Evolutionary conservation across 2,888 invertebrate genomes (phyloP).

Genomic region (Seira sanloemensis): DNA sequence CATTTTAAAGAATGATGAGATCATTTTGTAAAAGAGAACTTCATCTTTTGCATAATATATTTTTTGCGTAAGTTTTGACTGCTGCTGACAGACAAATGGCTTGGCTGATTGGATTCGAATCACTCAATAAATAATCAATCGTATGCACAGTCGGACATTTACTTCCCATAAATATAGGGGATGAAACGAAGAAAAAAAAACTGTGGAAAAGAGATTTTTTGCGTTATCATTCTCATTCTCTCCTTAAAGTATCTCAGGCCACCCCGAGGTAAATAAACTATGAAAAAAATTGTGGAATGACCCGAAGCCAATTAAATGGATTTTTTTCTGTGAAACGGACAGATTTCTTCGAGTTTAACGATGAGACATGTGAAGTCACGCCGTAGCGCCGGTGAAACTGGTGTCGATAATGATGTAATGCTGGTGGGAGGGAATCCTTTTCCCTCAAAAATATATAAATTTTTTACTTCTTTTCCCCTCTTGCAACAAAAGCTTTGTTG

Average conservation of each 20-base stretch:
- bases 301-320: neutral
- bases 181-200: neutral
- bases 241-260: slow-evolving; percentile 38
- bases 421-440: slow-evolving; percentile 43
- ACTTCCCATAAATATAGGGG: neutral
- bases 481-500: neutral
- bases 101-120: slow-evolving; percentile 55
- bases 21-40: slow-evolving; percentile 11
- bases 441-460: slow-evolving; percentile 12
- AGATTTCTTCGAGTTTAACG: too few species aligned
- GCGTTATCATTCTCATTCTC: neutral
- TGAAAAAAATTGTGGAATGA: too few species aligned
- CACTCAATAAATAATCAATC: slow-evolving; percentile 64
- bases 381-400: slow-evolving; percentile 6
- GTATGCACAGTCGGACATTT: slow-evolving; percentile 51
- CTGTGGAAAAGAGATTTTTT: neutral
- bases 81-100: slow-evolving; percentile 62
- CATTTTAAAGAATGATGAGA: slow-evolving; percentile 25
- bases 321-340: neutral
- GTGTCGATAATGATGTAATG: slow-evolving; percentile 21
- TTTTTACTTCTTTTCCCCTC: neutral
- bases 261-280: slow-evolving; percentile 24
- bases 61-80: neutral
- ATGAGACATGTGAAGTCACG: neutral
- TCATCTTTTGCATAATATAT: neutral